Base-by-base conservation (phyloP, 2,888 invertebrate genomes). In the Cheilosia soror region DNA sequence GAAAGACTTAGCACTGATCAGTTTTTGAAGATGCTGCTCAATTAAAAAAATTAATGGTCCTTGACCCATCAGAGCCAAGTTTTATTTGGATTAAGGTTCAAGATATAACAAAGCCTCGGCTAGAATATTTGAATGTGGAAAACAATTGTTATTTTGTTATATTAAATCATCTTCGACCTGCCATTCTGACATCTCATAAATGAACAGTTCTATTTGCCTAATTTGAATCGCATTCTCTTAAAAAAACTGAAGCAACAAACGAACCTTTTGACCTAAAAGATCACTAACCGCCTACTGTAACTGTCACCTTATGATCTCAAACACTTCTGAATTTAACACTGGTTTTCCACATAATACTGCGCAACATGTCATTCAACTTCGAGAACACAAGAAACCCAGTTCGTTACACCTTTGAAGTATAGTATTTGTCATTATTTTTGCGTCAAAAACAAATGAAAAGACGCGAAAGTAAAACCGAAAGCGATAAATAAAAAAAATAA, bases 341-440 rank as follows among this genome's bases (percentile, higher is more conserved):
- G 4, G 3, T 7, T 33, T 57, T 7, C 6, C 13, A 7, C 29
- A 25, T 20, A 20, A 60, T 69, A 44, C 68, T 69, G 55, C 62
- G 57, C 72, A 79, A 65, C 49, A 71, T 71, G 71, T 63, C 78
- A 71, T 78, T 78, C 42, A 63, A 71, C 55, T 65, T 65, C 40
- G 49, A 49, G 13, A 79, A 65, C 58, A 49, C 42, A 31, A 78
- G 49, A 51, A 40, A 33, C 37, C 33, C 60, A 55, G 47, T 69
- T 69, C 29, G 40, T 78, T 63, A 44, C 53, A 49, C 77, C 68
- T 31, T 53, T 53, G 40, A 68, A 69, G 15, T 40, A 29, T 62
- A 40, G 31, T n/a, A 40, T 65, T 65, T 66, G 66, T 72, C 72
- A 33, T 58, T 72, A 51, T 49, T 55, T 51, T 42, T 58, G 29